Evolutionary conservation across 2,888 invertebrate genomes (phyloP), one percentile per base, ranked within the genome.

Genomic region (Polymixis flavicincta): DNA sequence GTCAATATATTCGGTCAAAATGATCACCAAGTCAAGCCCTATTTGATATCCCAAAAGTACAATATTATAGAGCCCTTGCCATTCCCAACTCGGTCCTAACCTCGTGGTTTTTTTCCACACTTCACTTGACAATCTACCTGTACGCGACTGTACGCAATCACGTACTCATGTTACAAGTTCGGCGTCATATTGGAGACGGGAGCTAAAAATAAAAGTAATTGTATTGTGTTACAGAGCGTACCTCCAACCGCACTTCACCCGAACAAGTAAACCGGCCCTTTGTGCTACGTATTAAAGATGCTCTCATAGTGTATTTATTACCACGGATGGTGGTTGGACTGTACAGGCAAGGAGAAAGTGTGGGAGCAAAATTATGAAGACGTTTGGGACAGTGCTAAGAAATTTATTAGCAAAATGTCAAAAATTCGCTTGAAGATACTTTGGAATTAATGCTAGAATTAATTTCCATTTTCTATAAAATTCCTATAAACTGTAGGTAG

Each of bases 221-320:
- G 74, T 84, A 82, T 89, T 82, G 88, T 80, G 85, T 89, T 89
- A 85, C 89, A n/a, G 63, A 74, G 42, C 65, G 79, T 77, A 87
- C 74, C 61, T 60, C 19, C 64, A 64, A 9, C 13, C 8, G 22
- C 50, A 11, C 9, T 60, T 13, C 19, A 32, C 8, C 19, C 42
- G 37, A 55, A 19, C 8, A 19, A 0, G 19, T 14, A 61, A 70
- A 70, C n/a, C 14, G 9, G 17, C 22, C 22, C 19, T 42, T 71
- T 50, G 25, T 22, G 11, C 19, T 8, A 8, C 0, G 48, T 14
- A 1, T 0, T 37, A 48, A 54, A 61, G 25, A 6, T 1, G 45
- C 13, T 77, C 11, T 17, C 0, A 52, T 22, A 59, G 2, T 66
- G 6, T 19, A 48, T 54, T 13, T 42, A 2, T 28, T 7, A 28